Evolutionary conservation across 2,113 vertebrate species (phyloP).

Genomic region (Ictidomys tridecemlineatus): DNA sequence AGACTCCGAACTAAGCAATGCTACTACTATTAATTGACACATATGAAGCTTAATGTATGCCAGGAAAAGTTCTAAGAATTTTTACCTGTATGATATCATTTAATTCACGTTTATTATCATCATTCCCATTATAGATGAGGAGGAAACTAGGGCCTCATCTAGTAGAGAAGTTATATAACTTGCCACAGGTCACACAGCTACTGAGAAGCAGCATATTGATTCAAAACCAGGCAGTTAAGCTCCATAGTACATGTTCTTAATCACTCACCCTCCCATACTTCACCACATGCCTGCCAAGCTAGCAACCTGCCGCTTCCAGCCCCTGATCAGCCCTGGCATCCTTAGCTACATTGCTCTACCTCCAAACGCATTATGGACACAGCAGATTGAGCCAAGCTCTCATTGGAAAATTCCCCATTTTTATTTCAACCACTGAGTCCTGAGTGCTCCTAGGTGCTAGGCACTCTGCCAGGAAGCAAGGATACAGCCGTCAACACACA

Average conservation of each 20-base stretch:
- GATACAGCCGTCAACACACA: neutral
- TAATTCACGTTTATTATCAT: neutral
- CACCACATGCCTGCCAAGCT: rapidly evolving
- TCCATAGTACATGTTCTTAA: neutral
- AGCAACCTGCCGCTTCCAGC: neutral
- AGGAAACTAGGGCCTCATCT: neutral
- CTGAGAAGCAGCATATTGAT: neutral
- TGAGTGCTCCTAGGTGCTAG: neutral
- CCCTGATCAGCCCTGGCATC: neutral
- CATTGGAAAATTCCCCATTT: neutral
- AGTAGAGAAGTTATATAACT: neutral
- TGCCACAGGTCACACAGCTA: neutral
- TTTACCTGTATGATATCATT: neutral
- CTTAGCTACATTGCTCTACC: too few relatives aligned
- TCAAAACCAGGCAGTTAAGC: neutral
- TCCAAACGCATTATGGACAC: neutral
- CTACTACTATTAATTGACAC: neutral
- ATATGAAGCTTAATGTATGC: neutral
- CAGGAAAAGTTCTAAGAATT: neutral
- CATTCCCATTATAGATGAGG: neutral
- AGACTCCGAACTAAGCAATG: neutral
- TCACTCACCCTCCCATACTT: too few relatives aligned
- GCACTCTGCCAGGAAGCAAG: neutral
- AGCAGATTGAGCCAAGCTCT: neutral
- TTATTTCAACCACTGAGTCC: neutral